A percentile compares a stretch with the other conserved stretches of the same genome.
phyloP scores from a whole-genome alignment of 2,113 vertebrate species.

The Megaptera novaeangliae region DNA sequence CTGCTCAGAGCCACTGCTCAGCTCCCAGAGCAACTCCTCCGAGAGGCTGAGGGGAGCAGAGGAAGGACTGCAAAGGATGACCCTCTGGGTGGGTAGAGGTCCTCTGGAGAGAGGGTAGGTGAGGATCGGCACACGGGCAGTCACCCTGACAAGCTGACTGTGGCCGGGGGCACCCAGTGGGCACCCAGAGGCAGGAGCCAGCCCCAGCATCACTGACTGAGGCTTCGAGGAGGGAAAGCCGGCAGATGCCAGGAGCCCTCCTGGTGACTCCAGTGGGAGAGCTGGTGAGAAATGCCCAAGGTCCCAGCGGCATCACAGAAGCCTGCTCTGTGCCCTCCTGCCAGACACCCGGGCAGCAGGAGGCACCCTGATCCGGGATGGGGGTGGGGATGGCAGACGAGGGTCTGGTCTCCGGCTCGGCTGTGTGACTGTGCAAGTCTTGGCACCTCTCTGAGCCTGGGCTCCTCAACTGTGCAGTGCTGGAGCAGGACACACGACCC shows the following conservation, averaged over 20 bases:
- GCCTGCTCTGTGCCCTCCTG: background rate
- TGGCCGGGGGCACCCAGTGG: background rate
- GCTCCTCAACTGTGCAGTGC: background rate
- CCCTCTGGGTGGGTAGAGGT: background rate
- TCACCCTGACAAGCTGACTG: background rate
- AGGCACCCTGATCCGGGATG: too few species aligned
- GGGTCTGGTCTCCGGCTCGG: background rate
- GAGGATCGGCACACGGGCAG: background rate
- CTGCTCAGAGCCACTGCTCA: background rate
- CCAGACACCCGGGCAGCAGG: background rate
- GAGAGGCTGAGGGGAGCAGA: background rate
- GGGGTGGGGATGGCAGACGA: background rate
- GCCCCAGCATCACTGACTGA: background rate
- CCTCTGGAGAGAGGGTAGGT: background rate
- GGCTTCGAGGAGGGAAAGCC: background rate
- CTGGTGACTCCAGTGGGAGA: background rate
- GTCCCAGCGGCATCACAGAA: accelerated
- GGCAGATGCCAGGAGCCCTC: background rate
- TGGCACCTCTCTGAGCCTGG: background rate
- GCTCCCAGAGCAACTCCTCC: background rate
- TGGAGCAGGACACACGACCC: background rate
- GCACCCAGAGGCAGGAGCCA: background rate
- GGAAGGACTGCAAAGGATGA: background rate
- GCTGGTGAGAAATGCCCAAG: background rate
- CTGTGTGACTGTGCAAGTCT: background rate